These are phyloP conservation scores for Phalacrocorax carbo DNA, from an alignment of 2,113 vertebrate genomes.

Conservation along the genomic window DNA sequence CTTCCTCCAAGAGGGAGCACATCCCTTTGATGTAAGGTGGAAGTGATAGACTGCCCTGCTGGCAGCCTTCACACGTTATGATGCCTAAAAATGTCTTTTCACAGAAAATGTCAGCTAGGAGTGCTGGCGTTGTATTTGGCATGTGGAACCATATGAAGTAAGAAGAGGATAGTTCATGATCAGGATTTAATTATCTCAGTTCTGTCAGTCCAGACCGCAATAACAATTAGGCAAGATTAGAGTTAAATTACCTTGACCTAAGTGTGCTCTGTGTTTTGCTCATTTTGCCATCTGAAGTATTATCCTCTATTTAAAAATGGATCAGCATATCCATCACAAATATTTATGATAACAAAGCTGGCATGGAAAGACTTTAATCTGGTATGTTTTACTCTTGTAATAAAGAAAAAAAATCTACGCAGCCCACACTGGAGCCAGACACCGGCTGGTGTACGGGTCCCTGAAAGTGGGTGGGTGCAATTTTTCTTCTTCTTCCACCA, in stretches of 20 bases:
- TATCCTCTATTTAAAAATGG: slow-evolving; percentile 1
- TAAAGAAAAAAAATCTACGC: neutral
- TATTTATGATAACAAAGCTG: slow-evolving; percentile 7
- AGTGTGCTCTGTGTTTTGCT: neutral
- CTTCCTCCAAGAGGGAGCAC: neutral
- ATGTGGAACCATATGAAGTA: neutral
- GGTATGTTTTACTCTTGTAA: neutral
- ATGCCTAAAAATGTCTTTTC: slow-evolving; percentile 41
- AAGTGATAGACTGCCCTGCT: slow-evolving; percentile 59
- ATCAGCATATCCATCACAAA: neutral
- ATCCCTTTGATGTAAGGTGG: slow-evolving; percentile 20
- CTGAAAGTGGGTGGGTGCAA: neutral
- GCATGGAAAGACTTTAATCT: neutral
- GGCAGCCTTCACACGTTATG: slow-evolving; percentile 37
- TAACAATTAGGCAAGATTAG: slow-evolving; percentile 28
- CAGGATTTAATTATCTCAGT: slow-evolving; percentile 24
- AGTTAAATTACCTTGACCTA: slow-evolving; percentile 35
- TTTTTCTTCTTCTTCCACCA: neutral
- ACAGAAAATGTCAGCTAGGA: slow-evolving; percentile 22
- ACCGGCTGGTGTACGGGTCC: neutral
- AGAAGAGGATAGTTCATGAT: neutral
- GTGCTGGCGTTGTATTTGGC: neutral
- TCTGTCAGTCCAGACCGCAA: neutral
- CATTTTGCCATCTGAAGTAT: slow-evolving; percentile 5
- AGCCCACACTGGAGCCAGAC: neutral